phyloP scores from a whole-genome alignment of 2,797 vertebrate species.

The Peromyscus melanophrys region DNA sequence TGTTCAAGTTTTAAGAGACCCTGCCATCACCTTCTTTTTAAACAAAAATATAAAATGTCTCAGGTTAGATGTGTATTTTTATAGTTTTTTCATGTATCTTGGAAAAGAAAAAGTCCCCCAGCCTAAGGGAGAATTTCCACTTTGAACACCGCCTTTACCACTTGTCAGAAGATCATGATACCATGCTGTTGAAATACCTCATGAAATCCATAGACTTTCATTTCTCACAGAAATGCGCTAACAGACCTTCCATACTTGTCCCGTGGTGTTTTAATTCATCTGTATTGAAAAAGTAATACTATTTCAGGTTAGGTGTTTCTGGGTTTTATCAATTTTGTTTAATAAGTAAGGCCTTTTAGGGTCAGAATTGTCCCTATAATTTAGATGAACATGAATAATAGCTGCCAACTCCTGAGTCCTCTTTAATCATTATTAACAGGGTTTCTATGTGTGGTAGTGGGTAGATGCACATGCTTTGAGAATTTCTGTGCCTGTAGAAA shows the following conservation, averaged over 20 bases:
- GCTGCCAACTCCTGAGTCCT: background rate
- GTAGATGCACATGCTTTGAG: background rate
- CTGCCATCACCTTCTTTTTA: background rate
- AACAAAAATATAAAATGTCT: background rate
- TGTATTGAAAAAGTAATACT: slow-evolving; percentile 8
- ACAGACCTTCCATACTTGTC: background rate
- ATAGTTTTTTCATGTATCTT: background rate
- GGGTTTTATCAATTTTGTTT: slow-evolving; percentile 23
- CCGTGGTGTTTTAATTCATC: background rate
- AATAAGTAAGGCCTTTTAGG: background rate
- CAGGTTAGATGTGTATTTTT: background rate
- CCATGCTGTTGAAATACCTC: background rate
- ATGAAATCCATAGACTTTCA: background rate
- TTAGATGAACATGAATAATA: background rate
- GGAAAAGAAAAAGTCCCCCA: background rate
- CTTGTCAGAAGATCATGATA: background rate
- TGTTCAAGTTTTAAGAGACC: slow-evolving; percentile 1
- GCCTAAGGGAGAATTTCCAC: background rate
- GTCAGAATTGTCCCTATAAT: slow-evolving; percentile 13
- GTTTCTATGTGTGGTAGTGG: background rate
- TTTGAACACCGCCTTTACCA: background rate
- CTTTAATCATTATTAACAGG: background rate
- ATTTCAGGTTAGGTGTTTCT: background rate
- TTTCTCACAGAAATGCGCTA: background rate
- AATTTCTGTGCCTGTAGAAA: background rate